Base-by-base conservation (phyloP, 2,888 invertebrate genomes). In the Panzeria rudis region DNA sequence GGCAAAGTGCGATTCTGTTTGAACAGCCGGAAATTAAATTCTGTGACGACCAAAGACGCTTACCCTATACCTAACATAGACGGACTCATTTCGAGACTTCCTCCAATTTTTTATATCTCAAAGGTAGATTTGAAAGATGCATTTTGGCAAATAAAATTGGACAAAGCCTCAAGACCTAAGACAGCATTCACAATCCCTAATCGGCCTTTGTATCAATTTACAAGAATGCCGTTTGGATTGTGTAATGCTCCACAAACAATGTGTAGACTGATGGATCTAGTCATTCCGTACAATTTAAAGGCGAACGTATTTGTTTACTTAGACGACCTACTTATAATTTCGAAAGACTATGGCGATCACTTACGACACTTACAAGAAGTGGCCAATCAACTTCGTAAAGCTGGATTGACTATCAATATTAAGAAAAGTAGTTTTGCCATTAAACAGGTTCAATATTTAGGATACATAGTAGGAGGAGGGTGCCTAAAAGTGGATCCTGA, bases 91-190 rank as follows among this genome's bases (percentile, higher is more conserved):
- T 56, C 72, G 11, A 59, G 72, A 32, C 72, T 56, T 72, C 72
- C 47, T 72, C 72, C 72, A 72, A 59, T 59, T 72, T 72, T 29
- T 29, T 72, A 20, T 17, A 72, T 72, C 47, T 59, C 72, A 3
- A 72, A 59, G 20, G 59, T 59, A 8, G 59, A 72, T 47, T 32
- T 35, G 8, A 35, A 35, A 35, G 5, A 29, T 29, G 35, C 35
- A 8, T 35, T 35, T 35, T 35, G 35, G 35, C 35, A 35, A 35
- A 35, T 35, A 9, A 35, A 35, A 35, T 35, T 35, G 35, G 35
- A 35, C 35, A 7, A 35, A 35, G 35, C 35, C 1, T 35, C 35
- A 35, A 35, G 35, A 35, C 35, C 35, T 35, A 35, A 59, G 15
- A 72, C 72, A 1, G 72, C 59, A 15, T 72, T 72, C 29, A 59